Base-by-base conservation (phyloP, 2,113 vertebrate species). In the Heterotis niloticus region DNA sequence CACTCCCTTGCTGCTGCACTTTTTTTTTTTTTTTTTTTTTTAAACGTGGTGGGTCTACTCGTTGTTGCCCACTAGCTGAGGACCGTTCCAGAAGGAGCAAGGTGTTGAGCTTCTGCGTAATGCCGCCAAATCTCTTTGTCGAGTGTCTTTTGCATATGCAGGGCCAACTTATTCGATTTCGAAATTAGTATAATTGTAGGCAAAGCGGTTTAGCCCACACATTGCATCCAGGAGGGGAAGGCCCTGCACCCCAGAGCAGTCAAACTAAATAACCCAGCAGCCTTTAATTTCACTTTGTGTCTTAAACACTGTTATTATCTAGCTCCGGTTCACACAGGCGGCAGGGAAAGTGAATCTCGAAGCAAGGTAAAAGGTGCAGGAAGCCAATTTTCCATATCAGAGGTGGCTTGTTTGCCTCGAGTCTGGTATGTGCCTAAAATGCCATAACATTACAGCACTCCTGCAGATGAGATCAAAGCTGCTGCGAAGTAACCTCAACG, bases 381-480 rank as follows among this genome's bases (percentile, higher is more conserved):
- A 86, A 87, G 88, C 83, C 89, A 88, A 83, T 88, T 90, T 86
- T 89, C 82, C 85, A 88, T 88, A 89, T 89, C 86, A 88, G 87
- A 90, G 87, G 87, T 86, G 87, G 87, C 82, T 86, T 83, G 85
- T 87, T 90, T 88, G 90, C 90, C 88, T 85, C 84, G n/a, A 91
- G 89, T 87, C 81, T 82, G 85, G 88, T 87, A 85, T 88, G 87
- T 87, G 90, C 88, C 87, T 89, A 86, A 90, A 92, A 89, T 90
- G 87, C 87, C 88, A 85, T 89, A 89, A 88, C 87, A 86, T 90
- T 87, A 90, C 90, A 89, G 84, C 84, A 90, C 88, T 91, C 87
- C 88, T 88, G 88, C 88, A 90, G 88, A 92, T 89, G 86, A 92
- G 90, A 92, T 92, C 88, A 91, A 92, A 92, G 90, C 87, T 85